Evolutionary conservation across 2,113 vertebrate species (phyloP).

Genomic region (Canis aureus): DNA sequence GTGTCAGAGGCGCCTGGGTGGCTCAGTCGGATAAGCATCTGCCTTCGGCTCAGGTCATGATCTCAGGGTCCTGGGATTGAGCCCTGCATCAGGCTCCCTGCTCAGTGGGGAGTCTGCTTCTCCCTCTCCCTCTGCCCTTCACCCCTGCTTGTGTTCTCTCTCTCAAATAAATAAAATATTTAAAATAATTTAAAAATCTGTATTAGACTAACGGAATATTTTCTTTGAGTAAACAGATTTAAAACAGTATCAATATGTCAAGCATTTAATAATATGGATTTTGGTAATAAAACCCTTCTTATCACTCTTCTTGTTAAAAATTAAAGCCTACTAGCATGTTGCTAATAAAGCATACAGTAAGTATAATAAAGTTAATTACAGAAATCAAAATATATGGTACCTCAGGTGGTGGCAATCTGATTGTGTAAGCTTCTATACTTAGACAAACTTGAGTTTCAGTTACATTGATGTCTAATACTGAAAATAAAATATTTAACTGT

Average conservation of each 20-base stretch:
- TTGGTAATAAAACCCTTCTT: conserved; percentile 9
- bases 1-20: neutral
- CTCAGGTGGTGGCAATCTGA: conserved; percentile 89
- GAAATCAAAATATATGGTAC: conserved; percentile 84
- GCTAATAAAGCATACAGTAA: conserved; percentile 13
- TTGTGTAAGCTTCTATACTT: conserved; percentile 87
- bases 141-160: neutral
- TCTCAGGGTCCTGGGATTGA: neutral
- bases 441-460: conserved; percentile 92
- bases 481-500: conserved; percentile 71
- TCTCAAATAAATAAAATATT: neutral
- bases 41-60: neutral
- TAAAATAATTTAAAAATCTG: neutral
- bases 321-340: conserved; percentile 43
- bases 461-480: conserved; percentile 91
- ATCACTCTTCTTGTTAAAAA: conserved; percentile 16
- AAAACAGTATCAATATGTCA: neutral
- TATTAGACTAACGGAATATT: neutral
- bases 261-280: conserved; percentile 7
- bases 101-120: neutral
- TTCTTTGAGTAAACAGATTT: neutral
- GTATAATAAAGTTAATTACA: neutral
- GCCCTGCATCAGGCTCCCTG: neutral
- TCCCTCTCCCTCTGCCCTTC: neutral
- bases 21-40: neutral